These are phyloP conservation scores for Genyomyrus donnyi DNA, from an alignment of 2,113 vertebrate species.

Conservation along the genomic window DNA sequence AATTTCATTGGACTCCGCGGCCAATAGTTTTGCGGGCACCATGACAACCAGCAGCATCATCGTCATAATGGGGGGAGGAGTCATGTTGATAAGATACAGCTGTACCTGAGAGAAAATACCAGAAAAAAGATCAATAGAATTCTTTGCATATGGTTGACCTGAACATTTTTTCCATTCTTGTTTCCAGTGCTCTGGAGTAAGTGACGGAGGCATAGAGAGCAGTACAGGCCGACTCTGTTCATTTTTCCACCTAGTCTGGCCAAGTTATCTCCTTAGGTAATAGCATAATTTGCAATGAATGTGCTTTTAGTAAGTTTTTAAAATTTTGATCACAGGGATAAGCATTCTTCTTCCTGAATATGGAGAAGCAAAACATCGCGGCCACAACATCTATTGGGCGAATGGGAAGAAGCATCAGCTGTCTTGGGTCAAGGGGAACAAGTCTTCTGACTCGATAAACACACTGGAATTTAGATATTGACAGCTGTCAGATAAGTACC, in stretches of 20 bases:
- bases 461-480: conserved; percentile 12
- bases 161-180: conserved; percentile 17
- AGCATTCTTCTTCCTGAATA: neutral
- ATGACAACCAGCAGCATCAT: conserved; percentile 44
- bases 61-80: conserved; percentile 34
- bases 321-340: neutral
- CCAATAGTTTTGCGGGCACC: conserved; percentile 41
- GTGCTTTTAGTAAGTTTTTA: neutral
- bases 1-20: conserved; percentile 53
- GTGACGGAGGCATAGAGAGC: neutral
- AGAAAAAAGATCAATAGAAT: conserved; percentile 5
- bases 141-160: neutral
- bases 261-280: conserved; percentile 4
- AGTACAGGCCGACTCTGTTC: neutral
- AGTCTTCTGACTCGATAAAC: conserved; percentile 9
- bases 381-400: neutral
- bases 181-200: conserved; percentile 8
- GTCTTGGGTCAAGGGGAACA: neutral
- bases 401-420: neutral
- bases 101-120: neutral
- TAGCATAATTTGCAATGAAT: neutral
- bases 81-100: conserved; percentile 36
- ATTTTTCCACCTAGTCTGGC: neutral
- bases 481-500: neutral
- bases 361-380: neutral